Conservation (phyloP, 2,888 invertebrate genomes). For the Chironomus tentans region DNA sequence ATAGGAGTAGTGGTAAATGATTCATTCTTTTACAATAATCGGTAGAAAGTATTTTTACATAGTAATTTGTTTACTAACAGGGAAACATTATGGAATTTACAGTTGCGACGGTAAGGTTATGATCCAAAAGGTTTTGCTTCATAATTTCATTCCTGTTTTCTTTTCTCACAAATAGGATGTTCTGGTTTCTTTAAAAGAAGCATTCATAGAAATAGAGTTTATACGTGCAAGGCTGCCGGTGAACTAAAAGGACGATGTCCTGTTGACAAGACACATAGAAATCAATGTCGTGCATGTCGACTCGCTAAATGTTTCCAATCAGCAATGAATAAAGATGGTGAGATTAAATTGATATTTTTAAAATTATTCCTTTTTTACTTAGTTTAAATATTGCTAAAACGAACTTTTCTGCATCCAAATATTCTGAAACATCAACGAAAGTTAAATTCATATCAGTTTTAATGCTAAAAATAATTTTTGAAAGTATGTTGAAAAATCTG, state of each 20-base stretch:
- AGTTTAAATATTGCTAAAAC: too few relatives aligned
- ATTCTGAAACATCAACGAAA: neutral
- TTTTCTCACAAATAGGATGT: slow-evolving; percentile 53
- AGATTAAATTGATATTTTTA: slow-evolving; percentile 41
- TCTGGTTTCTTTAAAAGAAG: slow-evolving; percentile 95
- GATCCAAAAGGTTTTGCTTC: neutral
- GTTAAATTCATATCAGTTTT: neutral
- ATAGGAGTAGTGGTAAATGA: slow-evolving; percentile 70
- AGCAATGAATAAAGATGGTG: slow-evolving; percentile 97
- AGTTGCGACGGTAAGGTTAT: slow-evolving; percentile 89
- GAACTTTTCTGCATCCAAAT: too few relatives aligned
- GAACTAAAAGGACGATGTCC: slow-evolving; percentile 88
- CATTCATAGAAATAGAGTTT: slow-evolving; percentile 90
- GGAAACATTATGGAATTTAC: slow-evolving; percentile 99
- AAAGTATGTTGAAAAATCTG: neutral
- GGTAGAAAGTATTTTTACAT: neutral
- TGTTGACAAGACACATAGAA: slow-evolving; percentile 93
- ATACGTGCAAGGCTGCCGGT: slow-evolving; percentile 93
- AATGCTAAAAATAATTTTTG: neutral
- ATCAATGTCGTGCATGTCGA: slow-evolving; percentile 93
- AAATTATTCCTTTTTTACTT: too few relatives aligned
- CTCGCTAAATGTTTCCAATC: slow-evolving; percentile 92
- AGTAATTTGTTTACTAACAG: slow-evolving; percentile 37
- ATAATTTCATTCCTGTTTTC: neutral
- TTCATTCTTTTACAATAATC: neutral